Evolutionary conservation across 2,113 vertebrate species (phyloP).

Genomic region (Opisthocomus hoazin): DNA sequence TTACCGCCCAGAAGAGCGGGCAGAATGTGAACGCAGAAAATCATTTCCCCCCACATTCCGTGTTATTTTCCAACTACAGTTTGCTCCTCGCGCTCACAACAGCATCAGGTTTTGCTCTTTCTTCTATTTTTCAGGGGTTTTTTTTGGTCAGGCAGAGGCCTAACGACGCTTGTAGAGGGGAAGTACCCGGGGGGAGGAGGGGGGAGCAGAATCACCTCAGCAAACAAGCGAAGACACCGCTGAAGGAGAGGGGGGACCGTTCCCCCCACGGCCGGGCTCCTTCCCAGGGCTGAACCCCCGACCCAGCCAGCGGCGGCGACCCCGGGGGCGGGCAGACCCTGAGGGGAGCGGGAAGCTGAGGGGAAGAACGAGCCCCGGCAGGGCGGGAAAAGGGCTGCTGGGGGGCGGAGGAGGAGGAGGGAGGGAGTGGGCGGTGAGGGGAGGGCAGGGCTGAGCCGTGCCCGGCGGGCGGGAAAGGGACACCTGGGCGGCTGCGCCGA

Average conservation of each 20-base stretch:
- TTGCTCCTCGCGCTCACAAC: not conserved
- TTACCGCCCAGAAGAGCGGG: rapidly evolving
- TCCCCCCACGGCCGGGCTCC: not conserved
- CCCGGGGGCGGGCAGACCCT: not conserved
- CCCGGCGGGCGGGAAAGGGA: not conserved
- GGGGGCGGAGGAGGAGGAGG: not conserved
- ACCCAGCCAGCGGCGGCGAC: too few species aligned
- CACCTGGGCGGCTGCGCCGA: constrained; percentile 36
- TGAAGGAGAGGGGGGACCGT: rapidly evolving
- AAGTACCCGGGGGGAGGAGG: not conserved
- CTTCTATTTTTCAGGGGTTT: not conserved
- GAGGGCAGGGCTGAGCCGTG: not conserved
- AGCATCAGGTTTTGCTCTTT: not conserved
- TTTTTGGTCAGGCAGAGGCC: not conserved
- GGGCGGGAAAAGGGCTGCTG: not conserved
- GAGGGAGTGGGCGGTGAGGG: not conserved
- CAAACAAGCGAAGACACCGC: too few species aligned
- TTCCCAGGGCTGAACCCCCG: not conserved
- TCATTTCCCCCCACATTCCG: too few species aligned
- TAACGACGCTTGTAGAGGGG: not conserved
- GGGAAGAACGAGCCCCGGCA: not conserved
- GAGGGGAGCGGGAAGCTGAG: not conserved
- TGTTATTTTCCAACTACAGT: not conserved
- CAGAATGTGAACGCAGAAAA: not conserved
- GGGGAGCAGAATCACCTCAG: not conserved